Evolutionary conservation across 1,140 invertebrate genomes (phyloP), one percentile per base, ranked within the genome.

Genomic region (Lepidurus packardi): DNA sequence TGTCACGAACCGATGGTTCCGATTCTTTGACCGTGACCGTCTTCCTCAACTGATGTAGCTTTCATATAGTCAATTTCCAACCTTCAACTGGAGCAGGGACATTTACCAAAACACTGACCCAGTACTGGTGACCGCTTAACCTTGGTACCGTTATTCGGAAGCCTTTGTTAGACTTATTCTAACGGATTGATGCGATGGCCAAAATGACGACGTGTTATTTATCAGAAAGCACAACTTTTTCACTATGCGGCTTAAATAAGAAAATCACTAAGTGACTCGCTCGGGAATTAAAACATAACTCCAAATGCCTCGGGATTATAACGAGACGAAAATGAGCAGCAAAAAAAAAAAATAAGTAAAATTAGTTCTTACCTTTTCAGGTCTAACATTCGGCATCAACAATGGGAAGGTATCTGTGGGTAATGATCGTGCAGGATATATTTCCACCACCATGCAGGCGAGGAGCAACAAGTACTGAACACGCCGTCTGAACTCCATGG

Each of bases 351-450:
- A 76, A 75, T 42, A n/a, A n/a, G n/a, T 13, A 80, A 10, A 77
- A 42, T 45, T 45, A 77, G 10, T 34, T 85, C 87, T 90, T 86
- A 92, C 91, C 82, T 85, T 86, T 81, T 89, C 86, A 47, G 91
- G 91, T 75, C 86, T 87, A 44, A 92, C 90, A 84, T 90, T 89
- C 80, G 91, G 91, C 91, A 92, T 92, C 9, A 91, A 83, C 78
- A 92, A 85, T 16, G 90, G 85, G 83, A 89, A 92, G 76, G 87
- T 88, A 78, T 88, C 83, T 16, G 81, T 81, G 53, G 53, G 53
- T 65, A 65, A 65, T 65, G 53, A 65, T n/a, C 53, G 53, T 1
- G 53, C 53, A n/a, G 53, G 5, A 9, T 7, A 65, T 1, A 21
- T 65, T 65, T 7, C 53, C 16, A 65, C 53, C 53, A 65, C 53